These are phyloP conservation scores for Archaeoteleia sp. DNA, from an alignment of 2,888 invertebrate species.

Conservation along the genomic window DNA sequence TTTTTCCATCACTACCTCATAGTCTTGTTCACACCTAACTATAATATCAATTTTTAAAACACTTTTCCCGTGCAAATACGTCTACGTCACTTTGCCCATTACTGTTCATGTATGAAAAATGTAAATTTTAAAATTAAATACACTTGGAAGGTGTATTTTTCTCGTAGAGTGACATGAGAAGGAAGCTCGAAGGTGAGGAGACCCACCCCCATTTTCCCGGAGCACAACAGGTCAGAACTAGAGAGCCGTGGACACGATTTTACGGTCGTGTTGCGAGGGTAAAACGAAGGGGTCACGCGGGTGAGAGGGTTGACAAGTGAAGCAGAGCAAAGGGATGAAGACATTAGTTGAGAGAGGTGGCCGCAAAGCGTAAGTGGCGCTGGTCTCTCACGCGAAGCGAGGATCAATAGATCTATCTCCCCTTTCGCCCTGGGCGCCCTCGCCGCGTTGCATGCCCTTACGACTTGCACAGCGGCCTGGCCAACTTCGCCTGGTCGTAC, in stretches of 20 bases:
- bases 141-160: neutral
- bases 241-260: slow-evolving; percentile 17
- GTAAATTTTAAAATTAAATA: slow-evolving; percentile 14
- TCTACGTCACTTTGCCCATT: slow-evolving; percentile 10
- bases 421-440: slow-evolving; percentile 53
- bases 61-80: slow-evolving; percentile 5
- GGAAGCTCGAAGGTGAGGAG: slow-evolving; percentile 2
- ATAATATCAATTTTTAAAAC: slow-evolving; percentile 20
- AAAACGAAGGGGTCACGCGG: slow-evolving; percentile 5
- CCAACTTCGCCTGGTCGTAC: slow-evolving; percentile 29
- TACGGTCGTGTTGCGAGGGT: slow-evolving; percentile 4
- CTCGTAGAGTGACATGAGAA: slow-evolving; percentile 13
- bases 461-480: slow-evolving; percentile 41
- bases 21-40: too few species aligned
- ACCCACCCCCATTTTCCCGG: too few species aligned
- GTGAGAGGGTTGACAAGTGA: slow-evolving; percentile 31
- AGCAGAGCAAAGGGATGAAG: slow-evolving; percentile 63
- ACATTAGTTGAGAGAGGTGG: slow-evolving; percentile 66
- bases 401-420: slow-evolving; percentile 66
- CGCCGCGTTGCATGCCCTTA: slow-evolving; percentile 55
- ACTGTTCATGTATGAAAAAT: slow-evolving; percentile 6
- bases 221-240: slow-evolving; percentile 24
- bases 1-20: slow-evolving; percentile 5
- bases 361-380: slow-evolving; percentile 67
- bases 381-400: slow-evolving; percentile 66